phyloP scores from a whole-genome alignment of 2,888 invertebrate species.

The Agonopterix arenella region DNA sequence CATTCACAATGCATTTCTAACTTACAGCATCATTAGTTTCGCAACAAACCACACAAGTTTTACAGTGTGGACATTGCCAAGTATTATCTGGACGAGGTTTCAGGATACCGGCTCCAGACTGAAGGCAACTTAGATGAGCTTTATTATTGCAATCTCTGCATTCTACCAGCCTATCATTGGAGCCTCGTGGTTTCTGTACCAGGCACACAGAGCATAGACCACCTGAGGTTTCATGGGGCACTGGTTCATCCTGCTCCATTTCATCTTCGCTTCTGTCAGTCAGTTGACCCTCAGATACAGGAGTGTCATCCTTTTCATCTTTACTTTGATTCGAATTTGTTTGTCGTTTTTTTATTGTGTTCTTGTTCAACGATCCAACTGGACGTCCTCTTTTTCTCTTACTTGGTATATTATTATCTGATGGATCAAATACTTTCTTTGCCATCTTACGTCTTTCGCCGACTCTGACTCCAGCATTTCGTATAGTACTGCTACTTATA shows the following conservation, averaged over 20 bases:
- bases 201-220: conserved; percentile 80
- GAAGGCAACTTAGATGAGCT: conserved; percentile 83
- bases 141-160: conserved; percentile 85
- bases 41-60: conserved; percentile 88
- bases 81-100: conserved; percentile 80
- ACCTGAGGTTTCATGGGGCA: conserved; percentile 65
- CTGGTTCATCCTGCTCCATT: conserved; percentile 55
- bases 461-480: conserved; percentile 67
- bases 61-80: conserved; percentile 95
- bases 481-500: conserved; percentile 34
- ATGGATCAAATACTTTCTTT: conserved; percentile 91
- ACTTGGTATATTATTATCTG: conserved; percentile 86
- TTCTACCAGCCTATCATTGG: conserved; percentile 79
- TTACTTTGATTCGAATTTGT: conserved; percentile 43
- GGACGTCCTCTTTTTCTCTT: conserved; percentile 83
- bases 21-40: conserved; percentile 86
- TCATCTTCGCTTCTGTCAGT: conserved; percentile 68
- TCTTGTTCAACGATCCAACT: conserved; percentile 78
- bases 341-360: conserved; percentile 72
- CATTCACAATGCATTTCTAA: conserved; percentile 18
- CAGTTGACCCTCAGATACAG: conserved; percentile 54
- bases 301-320: conserved; percentile 49
- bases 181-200: conserved; percentile 74
- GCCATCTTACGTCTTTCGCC: conserved; percentile 84
- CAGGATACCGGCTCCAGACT: conserved; percentile 80